A percentile compares a stretch with the other conserved stretches of the same genome.
phyloP scores from a whole-genome alignment of 2,888 invertebrate species.

The Bellardia bayeri region DNA sequence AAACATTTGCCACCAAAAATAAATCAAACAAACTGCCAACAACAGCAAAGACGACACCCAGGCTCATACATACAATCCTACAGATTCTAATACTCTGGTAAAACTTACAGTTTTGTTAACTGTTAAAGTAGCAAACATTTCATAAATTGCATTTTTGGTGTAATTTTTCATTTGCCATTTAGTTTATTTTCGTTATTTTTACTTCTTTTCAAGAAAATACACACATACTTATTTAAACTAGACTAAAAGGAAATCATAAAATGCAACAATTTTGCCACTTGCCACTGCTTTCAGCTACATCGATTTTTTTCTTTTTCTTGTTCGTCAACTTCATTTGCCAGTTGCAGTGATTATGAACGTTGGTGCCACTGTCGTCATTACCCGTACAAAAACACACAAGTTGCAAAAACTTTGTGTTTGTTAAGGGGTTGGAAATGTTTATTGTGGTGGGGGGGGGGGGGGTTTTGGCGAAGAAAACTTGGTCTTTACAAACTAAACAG shows the following conservation, averaged over 20 bases:
- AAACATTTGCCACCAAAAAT: slow-evolving; percentile 15
- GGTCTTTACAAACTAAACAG: slow-evolving; percentile 63
- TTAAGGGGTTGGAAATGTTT: slow-evolving; percentile 7
- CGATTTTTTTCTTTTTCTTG: slow-evolving; percentile 24
- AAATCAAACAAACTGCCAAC: slow-evolving; percentile 41
- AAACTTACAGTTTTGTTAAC: slow-evolving; percentile 20
- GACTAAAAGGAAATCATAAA: slow-evolving; percentile 70
- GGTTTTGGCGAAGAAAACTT: slow-evolving; percentile 41
- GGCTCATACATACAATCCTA: neutral
- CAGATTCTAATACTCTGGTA: slow-evolving; percentile 4
- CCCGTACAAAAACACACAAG: slow-evolving; percentile 14
- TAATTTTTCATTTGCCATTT: slow-evolving; percentile 65
- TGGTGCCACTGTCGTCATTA: slow-evolving; percentile 60
- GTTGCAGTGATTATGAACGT: slow-evolving; percentile 65
- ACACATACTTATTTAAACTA: slow-evolving; percentile 29
- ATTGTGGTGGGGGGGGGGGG: neutral
- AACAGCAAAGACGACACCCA: neutral
- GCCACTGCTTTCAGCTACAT: slow-evolving; percentile 29
- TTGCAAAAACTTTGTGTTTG: neutral
- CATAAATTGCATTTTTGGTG: slow-evolving; percentile 56
- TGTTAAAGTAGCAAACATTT: slow-evolving; percentile 52
- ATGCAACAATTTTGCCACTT: slow-evolving; percentile 70
- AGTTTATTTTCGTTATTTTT: slow-evolving; percentile 21
- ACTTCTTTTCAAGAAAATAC: neutral
- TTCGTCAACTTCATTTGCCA: slow-evolving; percentile 58